phyloP scores from a whole-genome alignment of 2,888 invertebrate genomes.

The Caenorhabditis sp. region DNA sequence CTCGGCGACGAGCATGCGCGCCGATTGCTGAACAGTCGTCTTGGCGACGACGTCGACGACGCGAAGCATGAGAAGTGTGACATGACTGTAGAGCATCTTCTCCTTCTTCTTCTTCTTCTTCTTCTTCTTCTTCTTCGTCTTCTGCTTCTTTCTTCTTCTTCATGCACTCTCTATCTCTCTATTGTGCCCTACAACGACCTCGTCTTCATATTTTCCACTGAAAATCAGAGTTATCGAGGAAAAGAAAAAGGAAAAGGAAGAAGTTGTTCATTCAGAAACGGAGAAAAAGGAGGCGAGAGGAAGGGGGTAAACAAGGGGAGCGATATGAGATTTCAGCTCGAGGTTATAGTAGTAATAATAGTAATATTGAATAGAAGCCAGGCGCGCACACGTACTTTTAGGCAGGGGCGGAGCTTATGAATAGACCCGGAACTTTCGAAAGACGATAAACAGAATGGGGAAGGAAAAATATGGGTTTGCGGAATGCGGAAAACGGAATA shows the following conservation, averaged over 20 bases:
- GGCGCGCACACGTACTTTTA: too few species aligned
- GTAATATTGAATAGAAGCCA: slow-evolving; percentile 12
- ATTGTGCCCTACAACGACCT: slow-evolving; percentile 22
- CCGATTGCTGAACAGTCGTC: slow-evolving; percentile 77
- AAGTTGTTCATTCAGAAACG: slow-evolving; percentile 15
- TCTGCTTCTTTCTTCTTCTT: not conserved
- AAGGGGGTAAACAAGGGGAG: slow-evolving; percentile 28
- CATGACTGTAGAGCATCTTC: slow-evolving; percentile 74
- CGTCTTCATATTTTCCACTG: slow-evolving; percentile 27
- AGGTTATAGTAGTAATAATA: slow-evolving; percentile 31
- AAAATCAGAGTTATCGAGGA: not conserved
- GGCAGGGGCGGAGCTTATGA: too few species aligned
- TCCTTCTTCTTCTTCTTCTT: slow-evolving; percentile 18
- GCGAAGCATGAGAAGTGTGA: slow-evolving; percentile 76
- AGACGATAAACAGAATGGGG: too few species aligned
- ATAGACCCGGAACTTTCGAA: too few species aligned
- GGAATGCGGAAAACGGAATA: too few species aligned
- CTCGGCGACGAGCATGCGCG: slow-evolving; percentile 77
- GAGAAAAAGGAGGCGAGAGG: not conserved
- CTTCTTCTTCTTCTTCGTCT: slow-evolving; percentile 15
- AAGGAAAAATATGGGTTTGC: too few species aligned
- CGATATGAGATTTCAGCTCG: slow-evolving; percentile 41
- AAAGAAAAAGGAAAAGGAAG: slow-evolving; percentile 5
- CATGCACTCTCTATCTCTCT: slow-evolving; percentile 9
- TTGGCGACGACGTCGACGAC: slow-evolving; percentile 78